phyloP scores from a whole-genome alignment of 2,888 invertebrate species.

The Lacanobia oleracea region DNA sequence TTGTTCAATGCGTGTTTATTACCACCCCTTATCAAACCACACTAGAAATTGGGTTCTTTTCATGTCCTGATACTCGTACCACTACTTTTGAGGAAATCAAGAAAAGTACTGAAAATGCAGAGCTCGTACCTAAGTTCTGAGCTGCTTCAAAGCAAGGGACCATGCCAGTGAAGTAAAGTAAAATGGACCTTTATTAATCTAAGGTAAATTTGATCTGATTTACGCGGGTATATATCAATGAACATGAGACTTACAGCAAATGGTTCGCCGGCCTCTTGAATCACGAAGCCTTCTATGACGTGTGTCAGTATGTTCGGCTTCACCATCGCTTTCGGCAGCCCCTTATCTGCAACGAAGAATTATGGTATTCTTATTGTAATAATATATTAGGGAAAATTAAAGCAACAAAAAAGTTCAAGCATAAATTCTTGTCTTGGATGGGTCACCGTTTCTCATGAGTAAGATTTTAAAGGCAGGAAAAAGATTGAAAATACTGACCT shows the following conservation, averaged over 20 bases:
- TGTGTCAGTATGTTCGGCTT: conserved; percentile 99
- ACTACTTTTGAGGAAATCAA: too few species aligned
- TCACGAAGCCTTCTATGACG: conserved; percentile 99
- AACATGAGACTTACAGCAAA: conserved; percentile 93
- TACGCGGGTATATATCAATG: conserved; percentile 10
- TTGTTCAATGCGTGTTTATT: neutral
- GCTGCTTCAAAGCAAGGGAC: neutral
- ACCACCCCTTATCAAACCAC: neutral
- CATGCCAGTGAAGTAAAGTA: neutral
- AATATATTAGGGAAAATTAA: neutral
- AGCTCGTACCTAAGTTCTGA: neutral
- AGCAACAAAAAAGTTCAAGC: conserved; percentile 39
- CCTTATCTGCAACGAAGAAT: conserved; percentile 80
- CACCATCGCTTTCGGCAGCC: conserved; percentile 97
- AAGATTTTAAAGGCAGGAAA: neutral
- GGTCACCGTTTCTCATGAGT: conserved; percentile 9
- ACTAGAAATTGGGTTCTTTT: neutral
- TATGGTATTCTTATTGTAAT: conserved; percentile 2
- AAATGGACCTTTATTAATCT: neutral
- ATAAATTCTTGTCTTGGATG: conserved; percentile 36
- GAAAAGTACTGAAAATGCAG: too few species aligned
- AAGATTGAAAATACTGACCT: neutral
- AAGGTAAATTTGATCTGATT: conserved; percentile 11
- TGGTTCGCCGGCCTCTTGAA: conserved; percentile 98
- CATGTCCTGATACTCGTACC: too few species aligned